A percentile compares a stretch with the other conserved stretches of the same genome.
phyloP scores from a whole-genome alignment of 53 echinoderm and acorn worm species.

The Astropecten irregularis region DNA sequence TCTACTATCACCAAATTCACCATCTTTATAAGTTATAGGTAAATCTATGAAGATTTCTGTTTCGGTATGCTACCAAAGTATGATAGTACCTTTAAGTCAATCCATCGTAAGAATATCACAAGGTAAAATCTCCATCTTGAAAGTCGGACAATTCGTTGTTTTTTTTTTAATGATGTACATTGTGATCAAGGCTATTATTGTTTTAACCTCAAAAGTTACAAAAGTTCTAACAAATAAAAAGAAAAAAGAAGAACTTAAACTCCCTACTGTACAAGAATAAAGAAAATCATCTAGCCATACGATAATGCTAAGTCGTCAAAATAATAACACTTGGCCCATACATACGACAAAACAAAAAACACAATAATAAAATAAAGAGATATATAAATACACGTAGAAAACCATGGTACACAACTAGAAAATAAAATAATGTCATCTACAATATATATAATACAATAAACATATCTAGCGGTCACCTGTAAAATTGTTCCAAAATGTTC shows the following conservation, averaged over 20 bases:
- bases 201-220: too few relatives aligned
- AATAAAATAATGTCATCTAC: constrained; percentile 13
- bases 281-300: background rate
- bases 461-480: background rate
- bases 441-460: constrained; percentile 20
- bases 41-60: too few relatives aligned
- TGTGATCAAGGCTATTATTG: too few relatives aligned
- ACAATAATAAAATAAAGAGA: constrained; percentile 12
- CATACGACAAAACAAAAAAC: constrained; percentile 2
- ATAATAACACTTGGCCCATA: background rate
- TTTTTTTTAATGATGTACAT: too few relatives aligned
- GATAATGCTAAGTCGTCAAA: background rate
- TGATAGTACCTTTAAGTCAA: too few relatives aligned
- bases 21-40: too few relatives aligned
- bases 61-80: too few relatives aligned
- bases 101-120: too few relatives aligned
- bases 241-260: background rate
- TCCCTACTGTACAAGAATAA: constrained; percentile 33
- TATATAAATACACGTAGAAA: constrained; percentile 38
- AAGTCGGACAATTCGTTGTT: too few relatives aligned
- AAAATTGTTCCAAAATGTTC: too few relatives aligned
- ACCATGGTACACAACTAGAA: background rate
- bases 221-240: constrained; percentile 23
- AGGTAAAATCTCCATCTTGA: too few relatives aligned
- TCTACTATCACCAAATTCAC: too few relatives aligned